phyloP scores from a whole-genome alignment of 2,113 vertebrate genomes.

The Hypanus sabinus region DNA sequence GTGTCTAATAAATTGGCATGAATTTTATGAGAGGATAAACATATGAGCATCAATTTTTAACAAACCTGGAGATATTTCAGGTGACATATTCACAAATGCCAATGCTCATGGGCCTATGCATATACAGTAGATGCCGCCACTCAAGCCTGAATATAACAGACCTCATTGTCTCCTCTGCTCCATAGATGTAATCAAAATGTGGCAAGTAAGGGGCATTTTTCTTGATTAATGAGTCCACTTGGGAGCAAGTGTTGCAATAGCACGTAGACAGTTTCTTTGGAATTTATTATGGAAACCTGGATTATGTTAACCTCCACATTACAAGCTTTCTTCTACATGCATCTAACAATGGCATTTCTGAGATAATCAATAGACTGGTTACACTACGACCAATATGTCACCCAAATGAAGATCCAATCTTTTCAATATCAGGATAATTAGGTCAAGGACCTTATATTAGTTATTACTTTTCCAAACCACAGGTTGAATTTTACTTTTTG shows the following conservation, averaged over 20 bases:
- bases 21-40: background rate
- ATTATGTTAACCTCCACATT: no score
- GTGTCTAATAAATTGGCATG: background rate
- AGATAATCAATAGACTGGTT: no score
- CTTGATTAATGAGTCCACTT: no score
- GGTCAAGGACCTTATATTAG: background rate
- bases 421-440: background rate
- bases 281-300: no score
- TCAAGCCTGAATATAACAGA: background rate
- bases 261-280: no score
- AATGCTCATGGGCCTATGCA: background rate
- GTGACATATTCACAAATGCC: background rate
- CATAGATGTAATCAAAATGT: background rate
- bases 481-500: background rate
- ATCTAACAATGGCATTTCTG: no score
- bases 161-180: background rate
- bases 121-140: background rate
- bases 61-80: background rate
- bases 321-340: no score
- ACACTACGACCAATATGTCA: background rate
- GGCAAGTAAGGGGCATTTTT: no score
- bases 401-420: background rate
- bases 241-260: no score
- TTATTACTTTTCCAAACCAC: background rate
- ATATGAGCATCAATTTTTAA: background rate